Evolutionary conservation across 1,140 invertebrate species (phyloP), one percentile per base, ranked within the genome.

Genomic region (Sesamia nonagrioides): DNA sequence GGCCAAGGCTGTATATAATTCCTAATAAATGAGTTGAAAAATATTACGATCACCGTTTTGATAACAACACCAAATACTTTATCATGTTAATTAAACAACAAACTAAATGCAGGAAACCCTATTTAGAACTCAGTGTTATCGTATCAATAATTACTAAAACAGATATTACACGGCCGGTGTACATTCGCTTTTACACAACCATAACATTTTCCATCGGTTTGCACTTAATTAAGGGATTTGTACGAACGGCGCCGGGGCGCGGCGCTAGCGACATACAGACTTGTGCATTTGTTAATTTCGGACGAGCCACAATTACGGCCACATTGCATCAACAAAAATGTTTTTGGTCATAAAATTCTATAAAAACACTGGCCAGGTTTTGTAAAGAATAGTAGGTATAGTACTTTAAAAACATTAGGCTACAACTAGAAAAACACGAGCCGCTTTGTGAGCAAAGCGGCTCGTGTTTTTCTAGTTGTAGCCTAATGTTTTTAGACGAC

Each of bases 171-270:
- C 42, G 15, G 45, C 37, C 58, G 56, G 42, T 63, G 50, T 45
- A 75, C 73, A 63, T 48, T 75, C 42, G 73, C 58, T 75, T 66
- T 75, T 76, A 76, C 45, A 76, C 61, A 66, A 77, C 74, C 15
- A 77, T 54, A 66, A 18, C 78, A 77, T 80, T 79, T 35, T 69
- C 56, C 68, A 69, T 76, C 80, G 84, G 79, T 87, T 86, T 84
- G 86, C 84, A 87, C 86, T 89, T 91, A 91, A 91, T 91, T 89
- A 91, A 89, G 86, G 89, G 86, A 89, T 91, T 89, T 87, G 85
- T 85, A 84, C 76, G 73, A 75, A 45, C 78, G 80, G 80, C 76
- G 79, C 77, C 73, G 79, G 77, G 85, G 82, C 83, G 82, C 84
- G 84, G 86, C 82, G 80, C 80, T 75, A 84, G 84, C 81, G 84